Percentiles rank a stretch among this genome's conserved stretches.
phyloP scores from a whole-genome alignment of 2,797 vertebrate species.

The Strix occidentalis region DNA sequence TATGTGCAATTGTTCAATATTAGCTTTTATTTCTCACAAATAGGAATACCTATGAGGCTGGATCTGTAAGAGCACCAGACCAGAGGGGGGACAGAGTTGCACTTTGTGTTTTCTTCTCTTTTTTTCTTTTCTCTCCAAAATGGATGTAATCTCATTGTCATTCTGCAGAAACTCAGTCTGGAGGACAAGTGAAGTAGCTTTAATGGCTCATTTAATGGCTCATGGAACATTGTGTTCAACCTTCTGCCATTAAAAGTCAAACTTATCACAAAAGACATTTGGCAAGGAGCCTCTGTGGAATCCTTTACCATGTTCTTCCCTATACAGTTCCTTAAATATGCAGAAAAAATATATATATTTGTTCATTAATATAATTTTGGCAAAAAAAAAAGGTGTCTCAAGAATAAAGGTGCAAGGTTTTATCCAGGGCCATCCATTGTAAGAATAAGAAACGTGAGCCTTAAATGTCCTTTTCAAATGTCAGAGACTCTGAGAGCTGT shows the following conservation, averaged over 20 bases:
- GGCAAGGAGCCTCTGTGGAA: not conserved
- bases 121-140: not conserved
- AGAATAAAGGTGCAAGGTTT: not conserved
- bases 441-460: not conserved
- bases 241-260: not conserved
- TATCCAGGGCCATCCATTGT: not conserved
- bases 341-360: not conserved
- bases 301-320: not conserved
- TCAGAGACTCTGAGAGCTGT: not conserved
- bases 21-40: not conserved
- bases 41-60: not conserved
- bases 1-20: constrained; percentile 52
- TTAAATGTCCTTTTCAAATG: not conserved
- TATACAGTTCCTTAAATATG: not conserved
- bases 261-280: not conserved
- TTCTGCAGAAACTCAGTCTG: constrained; percentile 11
- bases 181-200: not conserved
- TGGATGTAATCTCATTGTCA: not conserved
- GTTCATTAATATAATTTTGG: not conserved
- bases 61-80: not conserved
- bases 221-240: not conserved
- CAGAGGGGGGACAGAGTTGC: not conserved
- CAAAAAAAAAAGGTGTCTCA: not conserved
- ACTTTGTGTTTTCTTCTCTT: not conserved
- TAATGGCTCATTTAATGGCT: not conserved